These are phyloP conservation scores for Catocala fraxini DNA, from an alignment of 2,888 invertebrate genomes.

Conservation along the genomic window DNA sequence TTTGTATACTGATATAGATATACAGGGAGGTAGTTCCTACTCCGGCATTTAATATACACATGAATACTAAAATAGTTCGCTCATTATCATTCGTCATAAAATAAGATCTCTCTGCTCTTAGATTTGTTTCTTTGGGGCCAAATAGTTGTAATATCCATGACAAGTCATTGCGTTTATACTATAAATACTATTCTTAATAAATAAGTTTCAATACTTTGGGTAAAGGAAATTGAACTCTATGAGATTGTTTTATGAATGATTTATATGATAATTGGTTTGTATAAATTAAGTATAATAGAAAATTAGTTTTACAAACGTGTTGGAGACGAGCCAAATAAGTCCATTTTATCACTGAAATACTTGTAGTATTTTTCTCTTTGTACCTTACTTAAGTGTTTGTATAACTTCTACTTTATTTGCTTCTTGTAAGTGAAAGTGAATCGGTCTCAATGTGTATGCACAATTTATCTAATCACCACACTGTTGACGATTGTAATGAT, in stretches of 20 bases:
- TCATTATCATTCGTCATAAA: constrained; percentile 52
- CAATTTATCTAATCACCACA: constrained; percentile 49
- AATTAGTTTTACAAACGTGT: constrained; percentile 55
- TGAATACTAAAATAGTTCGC: constrained; percentile 43
- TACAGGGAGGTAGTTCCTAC: constrained; percentile 61
- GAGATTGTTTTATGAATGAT: constrained; percentile 59
- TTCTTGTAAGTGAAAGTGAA: constrained; percentile 41
- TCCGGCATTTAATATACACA: constrained; percentile 62
- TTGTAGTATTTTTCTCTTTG: constrained; percentile 28
- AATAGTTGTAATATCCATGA: constrained; percentile 84
- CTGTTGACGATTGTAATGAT: constrained; percentile 38
- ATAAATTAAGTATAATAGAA: constrained; percentile 51
- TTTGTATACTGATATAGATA: constrained; percentile 26
- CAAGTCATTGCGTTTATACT: constrained; percentile 76
- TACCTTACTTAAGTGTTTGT: constrained; percentile 32
- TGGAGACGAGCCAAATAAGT: constrained; percentile 71
- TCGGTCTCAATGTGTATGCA: constrained; percentile 52
- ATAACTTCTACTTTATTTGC: constrained; percentile 34
- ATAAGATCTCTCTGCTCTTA: constrained; percentile 74
- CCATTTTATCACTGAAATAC: constrained; percentile 44
- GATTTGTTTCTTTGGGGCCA: constrained; percentile 84
- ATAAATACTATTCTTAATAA: constrained; percentile 47
- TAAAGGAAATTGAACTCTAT: constrained; percentile 53
- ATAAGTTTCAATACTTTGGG: constrained; percentile 50
- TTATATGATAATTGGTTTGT: constrained; percentile 51